These are phyloP conservation scores for Eriocheir sinensis DNA, from an alignment of 1,140 invertebrate species.

Conservation along the genomic window DNA sequence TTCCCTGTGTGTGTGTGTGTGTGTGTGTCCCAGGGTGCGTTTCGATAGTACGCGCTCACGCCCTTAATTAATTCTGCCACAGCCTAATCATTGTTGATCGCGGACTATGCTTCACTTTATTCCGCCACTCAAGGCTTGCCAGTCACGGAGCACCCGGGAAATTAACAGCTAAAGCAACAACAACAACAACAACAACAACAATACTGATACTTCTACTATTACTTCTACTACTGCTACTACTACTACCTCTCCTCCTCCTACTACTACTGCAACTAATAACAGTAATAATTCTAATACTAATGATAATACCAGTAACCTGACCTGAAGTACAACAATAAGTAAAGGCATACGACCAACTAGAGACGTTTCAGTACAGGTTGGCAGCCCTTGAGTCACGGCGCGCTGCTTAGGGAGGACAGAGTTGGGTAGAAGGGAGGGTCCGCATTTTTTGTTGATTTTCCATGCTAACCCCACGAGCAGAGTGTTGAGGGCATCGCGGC, in stretches of 20 bases:
- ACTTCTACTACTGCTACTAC: too few relatives aligned
- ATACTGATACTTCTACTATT: too few relatives aligned
- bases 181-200: too few relatives aligned
- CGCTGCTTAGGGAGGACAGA: background rate
- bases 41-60: background rate
- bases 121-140: background rate
- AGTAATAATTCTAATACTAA: too few relatives aligned
- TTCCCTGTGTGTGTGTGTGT: constrained; percentile 50
- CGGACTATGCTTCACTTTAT: background rate
- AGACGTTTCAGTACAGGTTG: background rate
- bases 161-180: background rate
- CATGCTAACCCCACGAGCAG: background rate
- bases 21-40: constrained; percentile 1
- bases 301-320: background rate
- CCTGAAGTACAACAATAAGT: background rate
- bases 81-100: background rate
- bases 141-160: background rate
- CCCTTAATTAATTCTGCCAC: constrained; percentile 3
- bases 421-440: background rate
- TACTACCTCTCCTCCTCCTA: too few relatives aligned
- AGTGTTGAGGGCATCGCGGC: background rate
- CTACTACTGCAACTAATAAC: too few relatives aligned
- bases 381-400: background rate
- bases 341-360: background rate
- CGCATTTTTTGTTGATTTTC: background rate